Conservation (phyloP, 2,888 invertebrate genomes). For the Anticlea derivata region DNA sequence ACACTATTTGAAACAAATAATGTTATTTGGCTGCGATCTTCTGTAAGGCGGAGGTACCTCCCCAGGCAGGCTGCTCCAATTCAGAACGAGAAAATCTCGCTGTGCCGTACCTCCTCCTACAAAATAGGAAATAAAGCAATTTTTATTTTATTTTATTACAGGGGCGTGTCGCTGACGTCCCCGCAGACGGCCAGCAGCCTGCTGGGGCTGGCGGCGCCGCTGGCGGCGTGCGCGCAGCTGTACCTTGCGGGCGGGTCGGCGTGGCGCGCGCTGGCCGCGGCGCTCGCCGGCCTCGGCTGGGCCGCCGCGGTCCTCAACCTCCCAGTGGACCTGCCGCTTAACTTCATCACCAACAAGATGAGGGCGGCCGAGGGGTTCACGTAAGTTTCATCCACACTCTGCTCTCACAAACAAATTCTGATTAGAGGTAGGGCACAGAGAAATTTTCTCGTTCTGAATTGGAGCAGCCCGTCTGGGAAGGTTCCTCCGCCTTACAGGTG, state of each 20-base stretch:
- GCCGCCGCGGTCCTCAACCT: constrained; percentile 72
- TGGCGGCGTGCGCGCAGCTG: constrained; percentile 92
- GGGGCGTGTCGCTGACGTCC: constrained; percentile 97
- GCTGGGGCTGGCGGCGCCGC: constrained; percentile 93
- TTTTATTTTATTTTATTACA: constrained; percentile 57
- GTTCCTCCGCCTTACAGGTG: too few species aligned
- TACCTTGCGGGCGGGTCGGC: constrained; percentile 48
- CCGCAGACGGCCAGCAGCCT: constrained; percentile 94
- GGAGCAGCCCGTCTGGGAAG: too few species aligned
- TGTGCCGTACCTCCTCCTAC: too few species aligned
- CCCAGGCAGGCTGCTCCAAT: too few species aligned
- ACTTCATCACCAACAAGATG: constrained; percentile 48
- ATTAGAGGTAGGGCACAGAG: too few species aligned
- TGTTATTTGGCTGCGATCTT: too few species aligned
- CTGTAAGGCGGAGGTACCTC: too few species aligned
- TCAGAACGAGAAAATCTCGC: too few species aligned
- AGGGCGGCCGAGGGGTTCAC: constrained; percentile 60
- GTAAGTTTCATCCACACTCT: constrained; percentile 46
- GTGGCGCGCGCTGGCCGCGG: constrained; percentile 44
- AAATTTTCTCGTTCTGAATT: too few species aligned
- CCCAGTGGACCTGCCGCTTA: constrained; percentile 40
- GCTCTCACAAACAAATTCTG: too few species aligned
- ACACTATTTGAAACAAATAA: too few species aligned
- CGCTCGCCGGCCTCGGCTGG: constrained; percentile 59
- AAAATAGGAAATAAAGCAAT: too few species aligned